Evolutionary conservation across 2,888 invertebrate species (phyloP).

Genomic region (Sicus ferrugineus): DNA sequence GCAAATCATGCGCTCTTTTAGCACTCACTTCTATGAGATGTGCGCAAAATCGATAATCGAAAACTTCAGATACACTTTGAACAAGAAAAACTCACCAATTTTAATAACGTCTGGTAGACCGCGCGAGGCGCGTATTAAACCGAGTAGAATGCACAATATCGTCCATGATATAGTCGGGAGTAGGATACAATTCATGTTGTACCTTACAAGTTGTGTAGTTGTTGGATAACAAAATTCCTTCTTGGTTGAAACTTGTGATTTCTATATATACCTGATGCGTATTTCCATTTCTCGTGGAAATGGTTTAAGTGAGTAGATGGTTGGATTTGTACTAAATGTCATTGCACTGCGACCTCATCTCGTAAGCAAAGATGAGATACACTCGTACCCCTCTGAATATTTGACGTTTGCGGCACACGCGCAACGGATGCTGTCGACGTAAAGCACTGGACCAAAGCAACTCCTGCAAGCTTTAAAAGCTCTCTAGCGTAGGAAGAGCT

Average conservation of each 20-base stretch:
- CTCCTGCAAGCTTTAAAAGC: too few species aligned
- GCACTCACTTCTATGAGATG: slow-evolving; percentile 27
- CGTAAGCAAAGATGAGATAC: neutral
- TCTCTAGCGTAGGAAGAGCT: slow-evolving; percentile 7
- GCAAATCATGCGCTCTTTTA: neutral
- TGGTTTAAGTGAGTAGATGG: slow-evolving; percentile 31
- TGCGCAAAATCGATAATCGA: slow-evolving; percentile 54
- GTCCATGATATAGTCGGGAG: neutral
- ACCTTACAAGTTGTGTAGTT: neutral
- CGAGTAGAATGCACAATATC: neutral
- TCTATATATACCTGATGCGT: neutral
- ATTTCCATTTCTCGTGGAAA: neutral
- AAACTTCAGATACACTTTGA: slow-evolving; percentile 45
- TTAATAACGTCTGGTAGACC: slow-evolving; percentile 60
- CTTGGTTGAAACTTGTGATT: neutral
- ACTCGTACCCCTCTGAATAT: neutral
- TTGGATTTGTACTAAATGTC: slow-evolving; percentile 32
- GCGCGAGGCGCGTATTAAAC: slow-evolving; percentile 8
- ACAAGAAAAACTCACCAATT: slow-evolving; percentile 53
- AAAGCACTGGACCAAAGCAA: neutral
- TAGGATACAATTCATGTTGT: slow-evolving; percentile 13
- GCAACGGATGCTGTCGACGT: slow-evolving; percentile 35
- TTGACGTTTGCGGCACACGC: slow-evolving; percentile 33
- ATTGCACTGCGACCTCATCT: slow-evolving; percentile 21
- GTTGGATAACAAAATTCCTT: neutral